phyloP scores from a whole-genome alignment of 2,797 vertebrate species.

The Enteromius fasciolatus region DNA sequence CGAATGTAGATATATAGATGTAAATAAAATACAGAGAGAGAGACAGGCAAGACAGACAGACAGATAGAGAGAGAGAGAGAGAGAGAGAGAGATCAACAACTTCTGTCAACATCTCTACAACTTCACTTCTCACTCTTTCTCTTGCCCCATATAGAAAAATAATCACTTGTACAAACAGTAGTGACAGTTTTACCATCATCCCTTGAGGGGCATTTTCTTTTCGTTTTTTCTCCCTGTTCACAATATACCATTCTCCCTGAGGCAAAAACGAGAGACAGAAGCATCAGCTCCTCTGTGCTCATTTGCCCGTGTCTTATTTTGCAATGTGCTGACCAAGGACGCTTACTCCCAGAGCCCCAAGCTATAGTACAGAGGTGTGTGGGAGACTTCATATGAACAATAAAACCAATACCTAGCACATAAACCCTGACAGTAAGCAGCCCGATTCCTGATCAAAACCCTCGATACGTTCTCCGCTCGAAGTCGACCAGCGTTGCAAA shows the following conservation, averaged over 20 bases:
- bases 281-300: constrained; percentile 47
- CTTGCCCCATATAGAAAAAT: not conserved
- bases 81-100: not conserved
- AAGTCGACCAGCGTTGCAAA: not conserved
- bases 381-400: constrained; percentile 44
- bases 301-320: constrained; percentile 49
- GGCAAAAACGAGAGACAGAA: constrained; percentile 40
- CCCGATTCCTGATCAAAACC: not conserved
- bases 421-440: constrained; percentile 32
- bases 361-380: constrained; percentile 37
- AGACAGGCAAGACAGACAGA: not conserved
- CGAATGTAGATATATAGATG: no score
- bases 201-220: constrained; percentile 38
- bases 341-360: constrained; percentile 33
- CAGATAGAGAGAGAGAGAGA: not conserved
- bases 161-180: constrained; percentile 7
- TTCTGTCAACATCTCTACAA: not conserved
- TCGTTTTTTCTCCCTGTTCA: constrained; percentile 18
- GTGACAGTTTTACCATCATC: constrained; percentile 38
- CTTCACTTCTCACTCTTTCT: not conserved
- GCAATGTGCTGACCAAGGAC: constrained; percentile 48
- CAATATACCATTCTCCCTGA: constrained; percentile 36
- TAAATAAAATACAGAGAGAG: not conserved
- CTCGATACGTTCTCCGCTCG: not conserved
- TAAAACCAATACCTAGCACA: constrained; percentile 38